Evolutionary conservation across 2,113 vertebrate genomes (phyloP).

Genomic region (Oenanthe oenanthe): DNA sequence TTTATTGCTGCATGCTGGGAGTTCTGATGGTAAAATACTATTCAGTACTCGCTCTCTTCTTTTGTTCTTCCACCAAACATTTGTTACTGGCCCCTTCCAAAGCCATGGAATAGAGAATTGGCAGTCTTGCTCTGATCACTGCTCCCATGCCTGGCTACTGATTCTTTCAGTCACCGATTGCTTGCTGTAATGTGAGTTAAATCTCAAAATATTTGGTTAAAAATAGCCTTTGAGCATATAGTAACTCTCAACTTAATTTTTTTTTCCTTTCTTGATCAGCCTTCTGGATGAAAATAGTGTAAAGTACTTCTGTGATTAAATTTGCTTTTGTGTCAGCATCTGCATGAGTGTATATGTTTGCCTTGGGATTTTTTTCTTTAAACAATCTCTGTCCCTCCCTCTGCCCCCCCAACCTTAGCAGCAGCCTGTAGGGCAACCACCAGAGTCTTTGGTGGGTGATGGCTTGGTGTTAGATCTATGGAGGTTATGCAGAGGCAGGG

Average conservation of each 20-base stretch:
- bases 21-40: background rate
- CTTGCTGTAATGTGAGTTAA: background rate
- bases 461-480: background rate
- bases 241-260: background rate
- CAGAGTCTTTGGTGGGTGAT: background rate
- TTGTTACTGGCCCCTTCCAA: background rate
- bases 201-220: slow-evolving; percentile 25
- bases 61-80: background rate
- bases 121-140: background rate
- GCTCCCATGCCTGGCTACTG: background rate
- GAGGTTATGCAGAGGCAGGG: background rate
- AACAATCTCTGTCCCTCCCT: rapidly evolving
- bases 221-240: slow-evolving; percentile 19
- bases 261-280: background rate
- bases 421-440: background rate
- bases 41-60: background rate
- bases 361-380: background rate
- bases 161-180: slow-evolving; percentile 1
- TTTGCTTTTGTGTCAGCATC: background rate
- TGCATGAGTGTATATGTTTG: background rate
- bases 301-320: background rate
- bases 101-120: background rate
- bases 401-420: background rate
- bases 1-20: background rate
- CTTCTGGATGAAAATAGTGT: background rate